Conservation (phyloP, 2,113 vertebrate genomes). For the Talpa occidentalis region DNA sequence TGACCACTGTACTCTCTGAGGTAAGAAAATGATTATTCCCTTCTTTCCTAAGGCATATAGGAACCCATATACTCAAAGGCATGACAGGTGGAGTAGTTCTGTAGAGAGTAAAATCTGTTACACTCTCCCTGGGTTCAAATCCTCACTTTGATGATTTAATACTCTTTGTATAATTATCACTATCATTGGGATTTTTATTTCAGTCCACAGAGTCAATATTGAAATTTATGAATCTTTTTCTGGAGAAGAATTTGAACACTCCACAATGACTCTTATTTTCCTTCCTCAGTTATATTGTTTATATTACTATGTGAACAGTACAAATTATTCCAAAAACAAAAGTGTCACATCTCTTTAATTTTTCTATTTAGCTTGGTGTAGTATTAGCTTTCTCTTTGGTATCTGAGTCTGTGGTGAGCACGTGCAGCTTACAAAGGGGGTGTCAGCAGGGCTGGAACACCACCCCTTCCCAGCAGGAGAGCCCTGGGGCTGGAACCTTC, state of each 20-base stretch:
- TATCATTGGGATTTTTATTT: too few relatives aligned
- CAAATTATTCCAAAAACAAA: slow-evolving; percentile 24
- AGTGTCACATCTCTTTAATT: not conserved
- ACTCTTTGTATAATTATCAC: too few relatives aligned
- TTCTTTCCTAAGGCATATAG: too few relatives aligned
- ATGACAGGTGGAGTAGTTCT: too few relatives aligned
- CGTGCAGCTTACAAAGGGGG: not conserved
- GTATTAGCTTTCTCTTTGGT: not conserved
- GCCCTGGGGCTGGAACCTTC: not conserved
- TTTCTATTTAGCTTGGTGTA: not conserved
- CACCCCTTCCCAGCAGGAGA: not conserved
- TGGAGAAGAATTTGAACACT: slow-evolving; percentile 21
- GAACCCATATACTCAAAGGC: too few relatives aligned
- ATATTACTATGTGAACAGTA: not conserved
- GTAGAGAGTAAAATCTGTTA: too few relatives aligned
- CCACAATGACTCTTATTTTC: not conserved
- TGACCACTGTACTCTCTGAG: too few relatives aligned
- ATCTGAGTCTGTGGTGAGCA: not conserved
- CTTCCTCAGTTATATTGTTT: slow-evolving; percentile 14
- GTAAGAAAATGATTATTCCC: too few relatives aligned
- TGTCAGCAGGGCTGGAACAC: not conserved
- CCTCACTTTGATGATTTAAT: too few relatives aligned
- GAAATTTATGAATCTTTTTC: slow-evolving; percentile 1
- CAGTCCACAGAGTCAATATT: not conserved
- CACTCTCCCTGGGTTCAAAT: too few relatives aligned